phyloP scores from a whole-genome alignment of 1,140 invertebrate species.

The Drosophila sp. region DNA sequence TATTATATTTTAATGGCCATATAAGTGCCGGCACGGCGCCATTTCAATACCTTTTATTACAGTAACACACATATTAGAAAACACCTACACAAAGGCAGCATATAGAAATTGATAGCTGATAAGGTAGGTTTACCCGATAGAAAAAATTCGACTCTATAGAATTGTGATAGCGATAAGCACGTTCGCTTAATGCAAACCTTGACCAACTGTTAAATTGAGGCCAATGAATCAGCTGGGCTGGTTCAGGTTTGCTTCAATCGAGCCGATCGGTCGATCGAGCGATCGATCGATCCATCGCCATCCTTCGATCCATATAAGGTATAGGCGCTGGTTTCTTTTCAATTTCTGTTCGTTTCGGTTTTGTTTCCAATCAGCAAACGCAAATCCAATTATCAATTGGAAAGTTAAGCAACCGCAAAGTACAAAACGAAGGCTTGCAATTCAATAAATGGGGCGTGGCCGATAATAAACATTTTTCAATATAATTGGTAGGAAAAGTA shows the following conservation, averaged over 20 bases:
- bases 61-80: background rate
- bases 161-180: conserved; percentile 10
- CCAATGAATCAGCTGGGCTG: conserved; percentile 11
- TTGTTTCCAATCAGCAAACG: conserved; percentile 6
- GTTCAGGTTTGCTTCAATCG: background rate
- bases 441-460: conserved; percentile 11
- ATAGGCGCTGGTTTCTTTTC: conserved; percentile 6
- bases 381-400: conserved; percentile 14
- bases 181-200: conserved; percentile 9
- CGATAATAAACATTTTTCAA: conserved; percentile 3
- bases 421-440: background rate
- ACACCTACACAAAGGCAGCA: background rate
- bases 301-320: conserved; percentile 10
- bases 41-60: conserved; percentile 9
- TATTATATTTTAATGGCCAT: background rate
- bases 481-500: conserved; percentile 6
- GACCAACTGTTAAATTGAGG: conserved; percentile 10
- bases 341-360: background rate
- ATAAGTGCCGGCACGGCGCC: conserved; percentile 4
- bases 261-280: background rate
- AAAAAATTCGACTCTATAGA: conserved; percentile 6
- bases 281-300: background rate
- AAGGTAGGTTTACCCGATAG: background rate
- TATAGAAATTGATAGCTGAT: background rate
- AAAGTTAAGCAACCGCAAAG: conserved; percentile 1